Base-by-base conservation (phyloP, 2,888 invertebrate species). In the Cecidostiba fungosa region DNA sequence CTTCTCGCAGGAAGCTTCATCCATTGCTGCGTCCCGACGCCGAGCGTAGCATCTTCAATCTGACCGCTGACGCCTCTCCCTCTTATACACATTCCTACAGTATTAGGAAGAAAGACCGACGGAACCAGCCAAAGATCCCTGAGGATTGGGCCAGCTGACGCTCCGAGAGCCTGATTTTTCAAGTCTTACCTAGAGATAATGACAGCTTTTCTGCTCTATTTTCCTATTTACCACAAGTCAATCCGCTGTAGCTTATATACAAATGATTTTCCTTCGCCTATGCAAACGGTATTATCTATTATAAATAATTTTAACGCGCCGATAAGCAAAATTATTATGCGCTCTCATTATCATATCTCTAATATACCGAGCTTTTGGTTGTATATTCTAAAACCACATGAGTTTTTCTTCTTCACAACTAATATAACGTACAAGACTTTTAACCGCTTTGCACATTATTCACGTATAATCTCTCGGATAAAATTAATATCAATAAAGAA, bases 131-230 rank as follows among this genome's bases (percentile, higher is more conserved):
- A 3, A 32, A 32, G 32, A 3, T 32, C 32, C 32, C 32, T 3
- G 3, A 32, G 32, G 32, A 32, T 1, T 32, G 3, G 32, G 32
- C 3, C 32, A 32, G 32, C 3, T 43, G 10, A 43, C 10, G 12
- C 12, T 43, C 2, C 12, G 12, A 43, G 43, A n/a, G 12, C 43
- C 43, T 43, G 2, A 1, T 1, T 1, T 43, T 2, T 0, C 43
- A 43, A 43, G 43, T 36, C 36, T 6, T 62, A 26, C 0, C 16
- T 50, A 1, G 19, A 29, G 66, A 66, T 29, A 66, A 59, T 32
- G n/a, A 43, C 29, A 66, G 66, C 66, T 66, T 66, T 14, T 29
- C 66, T 66, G 29, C 66, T 66, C 29, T 50, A 66, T 66, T 66
- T 62, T 19, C 62, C 26, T 0, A 62, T 62, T 62, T 26, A 62